A percentile compares a stretch with the other conserved stretches of the same genome.
These are phyloP conservation scores for Gibbula magus DNA, from an alignment of 2,888 invertebrate genomes.

Conservation along the genomic window DNA sequence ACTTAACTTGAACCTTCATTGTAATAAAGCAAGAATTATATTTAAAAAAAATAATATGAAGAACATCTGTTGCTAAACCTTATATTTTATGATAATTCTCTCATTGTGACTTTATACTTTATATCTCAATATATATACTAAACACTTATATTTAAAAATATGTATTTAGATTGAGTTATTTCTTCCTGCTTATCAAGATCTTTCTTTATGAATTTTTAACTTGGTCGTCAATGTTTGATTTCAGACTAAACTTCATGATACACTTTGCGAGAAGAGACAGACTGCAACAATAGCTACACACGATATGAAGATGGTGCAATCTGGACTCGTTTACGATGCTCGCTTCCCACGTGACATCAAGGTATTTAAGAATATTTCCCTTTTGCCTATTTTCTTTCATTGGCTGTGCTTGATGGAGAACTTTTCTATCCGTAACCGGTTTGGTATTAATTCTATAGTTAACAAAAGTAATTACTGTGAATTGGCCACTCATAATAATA, in stretches of 20 bases:
- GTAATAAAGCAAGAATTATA: background rate
- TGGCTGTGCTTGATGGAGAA: too few relatives aligned
- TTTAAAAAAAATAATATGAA: background rate
- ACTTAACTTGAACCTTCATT: background rate
- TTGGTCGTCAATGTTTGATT: too few relatives aligned
- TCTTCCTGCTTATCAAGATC: background rate
- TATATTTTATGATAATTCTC: background rate
- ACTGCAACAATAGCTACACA: slow-evolving; percentile 89
- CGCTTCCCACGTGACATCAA: slow-evolving; percentile 80
- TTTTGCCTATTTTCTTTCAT: too few relatives aligned
- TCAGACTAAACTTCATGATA: slow-evolving; percentile 81
- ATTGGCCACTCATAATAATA: too few relatives aligned
- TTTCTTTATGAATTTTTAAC: too few relatives aligned
- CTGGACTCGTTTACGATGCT: slow-evolving; percentile 83
- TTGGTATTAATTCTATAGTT: too few relatives aligned
- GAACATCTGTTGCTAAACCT: background rate
- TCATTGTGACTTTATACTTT: background rate
- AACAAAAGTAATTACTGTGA: too few relatives aligned
- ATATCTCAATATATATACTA: background rate
- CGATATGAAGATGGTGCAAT: slow-evolving; percentile 81
- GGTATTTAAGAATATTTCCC: slow-evolving; percentile 75
- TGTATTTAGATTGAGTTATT: too few relatives aligned
- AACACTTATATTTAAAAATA: too few relatives aligned
- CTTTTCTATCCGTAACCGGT: too few relatives aligned
- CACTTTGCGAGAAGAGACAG: slow-evolving; percentile 86